phyloP scores from a whole-genome alignment of 2,888 invertebrate species.

The Hirtodrosophila trivittata region DNA sequence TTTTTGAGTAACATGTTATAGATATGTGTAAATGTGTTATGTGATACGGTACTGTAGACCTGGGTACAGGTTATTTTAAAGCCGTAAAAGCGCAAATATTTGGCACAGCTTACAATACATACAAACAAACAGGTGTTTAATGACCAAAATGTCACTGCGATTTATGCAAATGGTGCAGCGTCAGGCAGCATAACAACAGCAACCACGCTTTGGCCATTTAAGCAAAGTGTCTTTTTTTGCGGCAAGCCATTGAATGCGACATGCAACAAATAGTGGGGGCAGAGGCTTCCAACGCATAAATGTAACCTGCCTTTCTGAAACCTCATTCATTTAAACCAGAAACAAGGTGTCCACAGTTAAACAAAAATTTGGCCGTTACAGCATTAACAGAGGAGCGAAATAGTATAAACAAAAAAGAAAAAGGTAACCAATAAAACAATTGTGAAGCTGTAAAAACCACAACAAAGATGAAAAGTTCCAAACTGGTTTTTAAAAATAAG shows the following conservation, averaged over 20 bases:
- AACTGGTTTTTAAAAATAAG: slow-evolving; percentile 64
- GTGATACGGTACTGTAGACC: no score
- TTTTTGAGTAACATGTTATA: no score
- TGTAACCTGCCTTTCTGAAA: slow-evolving; percentile 70
- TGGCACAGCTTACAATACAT: slow-evolving; percentile 33
- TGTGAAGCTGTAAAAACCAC: slow-evolving; percentile 63
- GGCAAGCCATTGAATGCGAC: slow-evolving; percentile 43
- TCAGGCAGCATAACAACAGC: slow-evolving; percentile 32
- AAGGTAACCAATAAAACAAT: slow-evolving; percentile 57
- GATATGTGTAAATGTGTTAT: no score
- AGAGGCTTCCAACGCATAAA: slow-evolving; percentile 58
- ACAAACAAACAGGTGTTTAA: slow-evolving; percentile 58
- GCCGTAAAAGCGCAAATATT: slow-evolving; percentile 48
- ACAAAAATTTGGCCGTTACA: slow-evolving; percentile 41
- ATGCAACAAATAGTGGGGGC: slow-evolving; percentile 24
- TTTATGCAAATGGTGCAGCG: slow-evolving; percentile 63
- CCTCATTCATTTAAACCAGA: slow-evolving; percentile 71
- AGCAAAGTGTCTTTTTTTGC: slow-evolving; percentile 31
- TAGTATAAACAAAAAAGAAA: slow-evolving; percentile 38
- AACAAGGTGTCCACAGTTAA: slow-evolving; percentile 25
- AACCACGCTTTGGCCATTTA: slow-evolving; percentile 26
- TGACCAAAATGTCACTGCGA: slow-evolving; percentile 62
- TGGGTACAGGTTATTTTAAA: slow-evolving; percentile 13
- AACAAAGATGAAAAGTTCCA: slow-evolving; percentile 50
- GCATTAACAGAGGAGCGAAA: slow-evolving; percentile 23